A percentile compares a stretch with the other conserved stretches of the same genome.
phyloP scores from a whole-genome alignment of 2,113 vertebrate genomes.

The Platysternon megacephalum region DNA sequence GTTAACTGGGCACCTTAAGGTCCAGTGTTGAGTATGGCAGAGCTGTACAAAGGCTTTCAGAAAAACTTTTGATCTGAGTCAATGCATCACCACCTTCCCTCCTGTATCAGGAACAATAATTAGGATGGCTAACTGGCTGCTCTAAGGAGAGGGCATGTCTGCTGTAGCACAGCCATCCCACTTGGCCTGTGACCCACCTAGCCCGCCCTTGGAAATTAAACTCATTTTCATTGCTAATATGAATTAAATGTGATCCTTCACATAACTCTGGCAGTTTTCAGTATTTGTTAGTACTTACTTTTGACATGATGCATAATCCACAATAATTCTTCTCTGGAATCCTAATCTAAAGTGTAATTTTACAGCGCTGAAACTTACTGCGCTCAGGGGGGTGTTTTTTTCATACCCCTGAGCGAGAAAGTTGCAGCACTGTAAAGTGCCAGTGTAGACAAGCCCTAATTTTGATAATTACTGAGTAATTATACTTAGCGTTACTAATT shows the following conservation, averaged over 20 bases:
- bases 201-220: background rate
- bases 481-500: background rate
- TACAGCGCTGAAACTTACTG: too few species aligned
- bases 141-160: background rate
- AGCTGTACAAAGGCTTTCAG: background rate
- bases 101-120: background rate
- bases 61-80: background rate
- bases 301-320: background rate
- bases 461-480: background rate
- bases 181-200: background rate
- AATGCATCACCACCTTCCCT: background rate
- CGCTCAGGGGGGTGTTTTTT: too few species aligned
- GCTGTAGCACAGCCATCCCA: background rate
- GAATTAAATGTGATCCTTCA: background rate
- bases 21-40: background rate
- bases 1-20: background rate
- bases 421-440: too few species aligned
- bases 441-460: background rate
- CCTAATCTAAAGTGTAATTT: background rate
- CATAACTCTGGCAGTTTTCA: background rate
- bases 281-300: background rate
- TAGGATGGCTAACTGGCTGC: background rate
- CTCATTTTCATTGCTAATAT: background rate
- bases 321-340: background rate
- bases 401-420: too few species aligned